phyloP scores from a whole-genome alignment of 2,888 invertebrate species.

The Autographa gamma region DNA sequence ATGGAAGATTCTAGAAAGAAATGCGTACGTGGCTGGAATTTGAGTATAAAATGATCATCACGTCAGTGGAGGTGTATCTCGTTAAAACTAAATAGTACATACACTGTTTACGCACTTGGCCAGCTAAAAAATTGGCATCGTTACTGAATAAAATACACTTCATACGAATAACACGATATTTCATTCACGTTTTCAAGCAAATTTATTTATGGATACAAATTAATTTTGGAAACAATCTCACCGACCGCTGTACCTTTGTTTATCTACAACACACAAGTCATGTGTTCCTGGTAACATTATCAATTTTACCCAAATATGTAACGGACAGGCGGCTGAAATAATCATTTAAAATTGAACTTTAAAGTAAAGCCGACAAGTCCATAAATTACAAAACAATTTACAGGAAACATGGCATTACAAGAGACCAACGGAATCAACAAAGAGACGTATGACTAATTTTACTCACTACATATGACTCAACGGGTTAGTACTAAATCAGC shows the following conservation, averaged over 20 bases:
- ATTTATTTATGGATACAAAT: constrained; percentile 48
- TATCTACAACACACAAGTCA: constrained; percentile 23
- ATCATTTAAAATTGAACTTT: constrained; percentile 34
- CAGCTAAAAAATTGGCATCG: constrained; percentile 66
- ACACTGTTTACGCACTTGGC: constrained; percentile 62
- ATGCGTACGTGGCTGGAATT: constrained; percentile 67
- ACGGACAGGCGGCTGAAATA: constrained; percentile 15
- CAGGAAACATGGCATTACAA: constrained; percentile 62
- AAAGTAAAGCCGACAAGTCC: constrained; percentile 19
- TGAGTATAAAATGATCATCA: constrained; percentile 59
- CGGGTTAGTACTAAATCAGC: constrained; percentile 72
- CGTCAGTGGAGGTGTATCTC: constrained; percentile 47
- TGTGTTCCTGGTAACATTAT: constrained; percentile 38
- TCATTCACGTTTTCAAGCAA: constrained; percentile 53
- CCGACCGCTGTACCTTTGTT: constrained; percentile 34
- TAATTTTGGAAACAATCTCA: constrained; percentile 40
- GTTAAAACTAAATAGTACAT: constrained; percentile 61
- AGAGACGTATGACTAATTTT: constrained; percentile 75
- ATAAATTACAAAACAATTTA: constrained; percentile 49
- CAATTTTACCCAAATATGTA: constrained; percentile 32
- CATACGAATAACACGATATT: constrained; percentile 53
- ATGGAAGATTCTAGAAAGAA: constrained; percentile 68
- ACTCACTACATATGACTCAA: constrained; percentile 71
- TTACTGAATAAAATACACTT: constrained; percentile 53
- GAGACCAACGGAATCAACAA: constrained; percentile 67